Percentiles rank a stretch among this genome's conserved stretches.
phyloP scores from a whole-genome alignment of 2,113 vertebrate genomes.

The Phalacrocorax aristotelis region DNA sequence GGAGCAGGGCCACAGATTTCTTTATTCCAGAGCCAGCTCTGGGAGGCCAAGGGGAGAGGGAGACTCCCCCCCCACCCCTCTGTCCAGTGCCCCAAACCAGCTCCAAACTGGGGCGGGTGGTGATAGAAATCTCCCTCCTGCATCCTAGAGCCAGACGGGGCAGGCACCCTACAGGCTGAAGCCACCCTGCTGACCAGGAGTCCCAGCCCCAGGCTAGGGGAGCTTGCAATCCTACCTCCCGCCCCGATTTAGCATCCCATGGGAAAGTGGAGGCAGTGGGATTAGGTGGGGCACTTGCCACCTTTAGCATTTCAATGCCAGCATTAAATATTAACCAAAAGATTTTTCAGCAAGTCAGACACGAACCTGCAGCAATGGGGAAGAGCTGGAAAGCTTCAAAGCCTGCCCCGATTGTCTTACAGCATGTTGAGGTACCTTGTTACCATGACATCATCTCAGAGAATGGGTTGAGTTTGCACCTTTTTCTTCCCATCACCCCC shows the following conservation, averaged over 20 bases:
- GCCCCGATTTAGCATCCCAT: not conserved
- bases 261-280: not conserved
- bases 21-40: not conserved
- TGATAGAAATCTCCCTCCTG: not conserved
- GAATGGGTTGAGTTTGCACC: not conserved
- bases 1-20: not conserved
- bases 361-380: not conserved
- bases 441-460: not conserved
- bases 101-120: not conserved
- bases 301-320: not conserved
- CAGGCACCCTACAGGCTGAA: not conserved
- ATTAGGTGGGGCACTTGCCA: not conserved
- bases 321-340: conserved; percentile 15
- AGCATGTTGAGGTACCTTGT: not conserved
- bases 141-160: not conserved
- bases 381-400: conserved; percentile 2
- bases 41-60: not conserved
- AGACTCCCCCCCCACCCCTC: not conserved
- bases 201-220: not conserved
- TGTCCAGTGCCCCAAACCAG: not conserved
- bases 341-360: not conserved
- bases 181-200: not conserved
- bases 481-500: not conserved
- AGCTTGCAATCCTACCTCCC: not conserved
- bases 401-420: not conserved